Conservation (phyloP, 2,113 vertebrate genomes). For the Tor tambroides region DNA sequence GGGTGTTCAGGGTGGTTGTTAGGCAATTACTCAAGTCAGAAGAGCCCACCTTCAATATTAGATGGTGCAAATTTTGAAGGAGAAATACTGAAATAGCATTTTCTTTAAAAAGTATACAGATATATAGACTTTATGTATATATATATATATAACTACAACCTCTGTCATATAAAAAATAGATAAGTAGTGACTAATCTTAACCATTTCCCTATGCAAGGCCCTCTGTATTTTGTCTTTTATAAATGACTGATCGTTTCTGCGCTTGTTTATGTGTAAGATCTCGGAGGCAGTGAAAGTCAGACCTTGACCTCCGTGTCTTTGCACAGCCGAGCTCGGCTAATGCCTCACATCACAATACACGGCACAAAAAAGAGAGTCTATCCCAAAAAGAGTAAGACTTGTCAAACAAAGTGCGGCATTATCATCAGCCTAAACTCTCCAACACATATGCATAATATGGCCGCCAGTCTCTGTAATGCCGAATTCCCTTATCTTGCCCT, state of each 20-base stretch:
- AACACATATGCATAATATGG: slow-evolving; percentile 76
- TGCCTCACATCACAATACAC: slow-evolving; percentile 69
- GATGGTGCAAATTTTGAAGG: too few species aligned
- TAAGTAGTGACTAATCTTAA: neutral
- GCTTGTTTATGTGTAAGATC: slow-evolving; percentile 26
- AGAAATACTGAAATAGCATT: too few species aligned
- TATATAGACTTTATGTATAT: too few species aligned
- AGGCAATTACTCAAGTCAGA: too few species aligned
- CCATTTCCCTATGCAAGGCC: slow-evolving; percentile 55
- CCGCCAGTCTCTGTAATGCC: slow-evolving; percentile 72
- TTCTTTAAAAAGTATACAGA: too few species aligned
- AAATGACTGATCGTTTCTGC: neutral
- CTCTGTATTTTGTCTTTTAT: slow-evolving; percentile 59
- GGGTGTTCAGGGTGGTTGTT: too few species aligned
- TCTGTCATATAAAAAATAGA: neutral
- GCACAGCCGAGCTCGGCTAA: slow-evolving; percentile 70
- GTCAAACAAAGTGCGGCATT: slow-evolving; percentile 81
- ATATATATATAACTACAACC: too few species aligned
- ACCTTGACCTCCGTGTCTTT: slow-evolving; percentile 69
- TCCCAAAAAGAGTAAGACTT: slow-evolving; percentile 76
- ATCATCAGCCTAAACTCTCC: slow-evolving; percentile 71
- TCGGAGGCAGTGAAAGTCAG: neutral
- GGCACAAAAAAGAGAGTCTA: slow-evolving; percentile 61
- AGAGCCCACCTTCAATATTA: too few species aligned
- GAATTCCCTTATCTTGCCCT: slow-evolving; percentile 81